A percentile compares a stretch with the other conserved stretches of the same genome.
Conservation (phyloP, 2,888 invertebrate species). For the Hirudinaria manillensis region DNA sequence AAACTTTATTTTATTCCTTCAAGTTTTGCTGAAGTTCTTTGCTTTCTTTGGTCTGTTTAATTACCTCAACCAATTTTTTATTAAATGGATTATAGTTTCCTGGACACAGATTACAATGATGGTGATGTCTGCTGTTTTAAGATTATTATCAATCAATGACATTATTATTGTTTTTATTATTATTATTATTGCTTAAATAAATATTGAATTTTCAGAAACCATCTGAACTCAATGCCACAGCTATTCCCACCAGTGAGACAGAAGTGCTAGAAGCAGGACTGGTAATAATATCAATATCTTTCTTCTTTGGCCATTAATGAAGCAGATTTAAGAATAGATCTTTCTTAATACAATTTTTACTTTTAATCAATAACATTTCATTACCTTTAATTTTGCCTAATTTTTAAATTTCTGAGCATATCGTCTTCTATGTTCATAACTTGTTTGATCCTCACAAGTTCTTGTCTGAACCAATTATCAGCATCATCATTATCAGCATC, state of each 20-base stretch:
- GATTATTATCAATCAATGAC: neutral
- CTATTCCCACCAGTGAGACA: slow-evolving; percentile 44
- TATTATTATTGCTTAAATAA: neutral
- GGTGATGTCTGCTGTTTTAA: too few relatives aligned
- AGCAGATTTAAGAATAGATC: too few relatives aligned
- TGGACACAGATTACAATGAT: neutral
- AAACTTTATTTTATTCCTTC: too few relatives aligned
- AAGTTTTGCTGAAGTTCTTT: too few relatives aligned
- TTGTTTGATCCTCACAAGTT: too few relatives aligned
- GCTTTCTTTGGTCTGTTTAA: too few relatives aligned
- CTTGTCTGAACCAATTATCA: too few relatives aligned
- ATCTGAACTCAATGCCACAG: slow-evolving; percentile 38
- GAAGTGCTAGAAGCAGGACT: slow-evolving; percentile 48
- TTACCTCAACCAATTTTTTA: too few relatives aligned
- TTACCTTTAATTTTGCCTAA: neutral
- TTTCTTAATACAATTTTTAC: neutral
- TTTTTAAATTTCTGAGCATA: neutral
- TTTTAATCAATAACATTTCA: neutral
- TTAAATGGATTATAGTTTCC: neutral
- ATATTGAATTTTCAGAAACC: slow-evolving; percentile 3
- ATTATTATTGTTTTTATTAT: neutral
- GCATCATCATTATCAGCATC: too few relatives aligned
- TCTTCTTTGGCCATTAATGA: too few relatives aligned
- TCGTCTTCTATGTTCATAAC: too few relatives aligned
- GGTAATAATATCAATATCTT: slow-evolving; percentile 41